A percentile compares a stretch with the other conserved stretches of the same genome.
These are phyloP conservation scores for Melanocharis versteri DNA, from an alignment of 2,113 vertebrate genomes.

Conservation along the genomic window DNA sequence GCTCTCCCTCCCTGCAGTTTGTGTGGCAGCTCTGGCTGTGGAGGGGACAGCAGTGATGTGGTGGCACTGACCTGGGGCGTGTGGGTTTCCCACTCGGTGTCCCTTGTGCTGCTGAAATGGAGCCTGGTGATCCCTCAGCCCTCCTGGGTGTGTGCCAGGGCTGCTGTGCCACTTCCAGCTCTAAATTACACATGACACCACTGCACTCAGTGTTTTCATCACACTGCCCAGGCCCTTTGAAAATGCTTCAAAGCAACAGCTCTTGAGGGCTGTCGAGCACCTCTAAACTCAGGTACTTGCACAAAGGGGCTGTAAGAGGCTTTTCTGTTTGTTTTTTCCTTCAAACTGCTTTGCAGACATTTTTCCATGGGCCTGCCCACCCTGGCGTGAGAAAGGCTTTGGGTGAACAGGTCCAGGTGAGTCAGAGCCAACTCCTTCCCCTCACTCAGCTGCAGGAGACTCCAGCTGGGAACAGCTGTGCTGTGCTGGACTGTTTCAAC, in stretches of 20 bases:
- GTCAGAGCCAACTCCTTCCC: background rate
- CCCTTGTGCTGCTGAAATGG: background rate
- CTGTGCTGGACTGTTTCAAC: background rate
- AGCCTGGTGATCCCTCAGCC: background rate
- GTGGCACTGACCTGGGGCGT: fast-evolving
- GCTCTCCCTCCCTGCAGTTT: background rate
- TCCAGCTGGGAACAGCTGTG: background rate
- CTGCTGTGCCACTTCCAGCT: background rate
- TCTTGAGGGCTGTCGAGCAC: background rate
- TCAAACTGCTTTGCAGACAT: background rate
- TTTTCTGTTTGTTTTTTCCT: background rate
- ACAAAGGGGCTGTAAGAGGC: background rate
- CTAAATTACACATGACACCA: fast-evolving
- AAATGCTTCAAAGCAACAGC: background rate
- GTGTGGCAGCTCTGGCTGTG: background rate
- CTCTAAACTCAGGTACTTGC: background rate
- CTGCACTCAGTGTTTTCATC: background rate
- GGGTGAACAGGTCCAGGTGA: background rate
- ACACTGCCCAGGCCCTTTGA: fast-evolving
- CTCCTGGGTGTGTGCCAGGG: background rate
- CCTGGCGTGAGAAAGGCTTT: background rate
- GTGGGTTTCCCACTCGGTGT: fast-evolving
- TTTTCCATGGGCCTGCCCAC: background rate
- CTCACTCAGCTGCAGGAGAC: background rate
- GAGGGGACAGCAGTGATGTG: background rate